Evolutionary conservation across 1,140 invertebrate genomes (phyloP), one percentile per base, ranked within the genome.

Genomic region (Megalonaias nervosa): DNA sequence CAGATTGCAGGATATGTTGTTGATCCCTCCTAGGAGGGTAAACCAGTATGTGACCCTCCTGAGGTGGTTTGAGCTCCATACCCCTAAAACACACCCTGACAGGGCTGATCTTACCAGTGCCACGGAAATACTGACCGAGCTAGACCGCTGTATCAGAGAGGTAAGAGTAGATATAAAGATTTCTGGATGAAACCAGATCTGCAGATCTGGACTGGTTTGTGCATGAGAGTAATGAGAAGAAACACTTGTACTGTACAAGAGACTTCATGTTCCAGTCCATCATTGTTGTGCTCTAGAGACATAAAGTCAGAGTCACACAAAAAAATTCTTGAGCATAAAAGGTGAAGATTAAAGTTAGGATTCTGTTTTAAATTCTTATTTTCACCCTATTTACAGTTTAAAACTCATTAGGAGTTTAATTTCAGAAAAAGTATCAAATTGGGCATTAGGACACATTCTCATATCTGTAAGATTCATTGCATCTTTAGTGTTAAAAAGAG

Each of bases 41-140:
- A 77, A 81, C 13, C 86, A 89, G 73, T 90, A 88, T 75, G 82
- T 88, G 16, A 84, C 82, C 2, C 76, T 90, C 31, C 67, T 90
- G 72, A 86, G 79, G 11, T 89, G 86, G 85, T 89, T 88, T 79
- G 84, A 89, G 74, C 64, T 82, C 14, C 84, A 89, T 69, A 89
- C 88, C 5, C 86, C 89, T 0, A 74, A 71, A 31, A 75, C 81
- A 26, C 88, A 90, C 65, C 83, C 85, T 59, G 89, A 90, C 64
- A 78, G 86, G 57, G 83, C 81, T 67, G 89, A 89, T 66, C 72
- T 89, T 2, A 74, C 74, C 4, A 75, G 82, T 61, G 83, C 85
- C 48, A 82, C 89, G 64, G 68, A 77, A 61, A 85, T 82, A n/a
- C 80, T 89, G 14, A 85, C 80, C 15, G 83, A 86, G 48, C 79